Conservation (phyloP, 2,113 vertebrate species). For the Plotosus lineatus region DNA sequence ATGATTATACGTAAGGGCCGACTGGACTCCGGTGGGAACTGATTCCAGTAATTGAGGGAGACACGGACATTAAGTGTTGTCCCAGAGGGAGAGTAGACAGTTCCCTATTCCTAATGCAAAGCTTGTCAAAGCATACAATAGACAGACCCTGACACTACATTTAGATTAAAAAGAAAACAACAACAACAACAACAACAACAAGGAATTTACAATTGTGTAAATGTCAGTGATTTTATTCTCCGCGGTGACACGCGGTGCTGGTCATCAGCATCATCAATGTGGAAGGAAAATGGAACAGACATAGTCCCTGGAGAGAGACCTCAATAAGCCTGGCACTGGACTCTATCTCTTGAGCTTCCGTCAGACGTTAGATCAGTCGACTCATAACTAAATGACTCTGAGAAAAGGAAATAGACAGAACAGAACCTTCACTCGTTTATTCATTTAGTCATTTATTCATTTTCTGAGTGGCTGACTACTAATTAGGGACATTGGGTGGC, state of each 20-base stretch:
- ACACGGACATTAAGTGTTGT: constrained; percentile 3
- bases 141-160: neutral
- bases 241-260: neutral
- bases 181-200: too few species aligned
- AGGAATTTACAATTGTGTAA: constrained; percentile 10
- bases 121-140: constrained; percentile 12
- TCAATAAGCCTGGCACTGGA: neutral
- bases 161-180: neutral
- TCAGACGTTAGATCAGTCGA: neutral
- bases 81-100: constrained; percentile 18
- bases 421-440: too few species aligned
- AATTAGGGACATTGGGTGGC: too few species aligned
- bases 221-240: constrained; percentile 7
- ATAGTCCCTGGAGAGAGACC: neutral
- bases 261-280: neutral
- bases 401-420: neutral
- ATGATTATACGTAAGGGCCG: constrained; percentile 23
- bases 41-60: constrained; percentile 7
- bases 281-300: neutral
- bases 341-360: neutral
- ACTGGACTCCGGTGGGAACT: constrained; percentile 9
- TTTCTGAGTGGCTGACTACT: too few species aligned
- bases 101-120: constrained; percentile 3
- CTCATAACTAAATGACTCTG: neutral
- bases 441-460: too few species aligned